Base-by-base conservation (phyloP, 2,797 vertebrate genomes). In the Astyanax mexicanus region DNA sequence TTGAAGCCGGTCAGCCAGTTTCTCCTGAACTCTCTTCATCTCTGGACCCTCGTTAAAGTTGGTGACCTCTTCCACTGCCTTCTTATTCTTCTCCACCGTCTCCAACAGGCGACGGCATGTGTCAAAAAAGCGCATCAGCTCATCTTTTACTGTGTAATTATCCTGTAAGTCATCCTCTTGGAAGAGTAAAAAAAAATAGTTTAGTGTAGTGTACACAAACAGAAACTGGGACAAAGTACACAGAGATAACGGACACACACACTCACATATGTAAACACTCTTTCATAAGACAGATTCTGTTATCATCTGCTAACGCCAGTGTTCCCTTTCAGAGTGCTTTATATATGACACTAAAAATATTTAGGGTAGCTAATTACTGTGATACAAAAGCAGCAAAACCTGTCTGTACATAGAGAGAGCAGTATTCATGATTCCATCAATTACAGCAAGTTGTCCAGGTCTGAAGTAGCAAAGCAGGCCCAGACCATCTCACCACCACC, bases 111-210 rank as follows among this genome's bases (percentile, higher is more conserved):
- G 95, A 81, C 89, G 84, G 9, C 98, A 99, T 42, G 88, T 79
- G 75, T 96, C 95, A 23, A 98, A 99, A 84, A 98, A 98, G 13
- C 96, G 94, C 97, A 99, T 96, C 65, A 99, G 84, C n/a, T 90
- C 84, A 27, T 99, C 96, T 0, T 98, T 95, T 57, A 95, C 90
- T n/a, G 84, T 80, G 1, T 93, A 86, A 13, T 88, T 86, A 81
- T n/a, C n/a, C n/a, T n/a, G n/a, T n/a, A 92, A 88, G 32, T 92
- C 90, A 72, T 78, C 11, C 73, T 93, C 96, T 98, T 9, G n/a
- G 19, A 61, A 61, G 8, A 8, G 37, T 12, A 3, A 19, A 61
- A 38, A 3, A n/a, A 35, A 19, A 2, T 2, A 32, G 29, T 32
- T 5, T 32, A 2, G 29, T n/a, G n/a, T n/a, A n/a, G n/a, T 32